phyloP scores from a whole-genome alignment of 30 jellyfish, hydroid and myxozoan genomes.

The Chrysaora quinquecirrha region DNA sequence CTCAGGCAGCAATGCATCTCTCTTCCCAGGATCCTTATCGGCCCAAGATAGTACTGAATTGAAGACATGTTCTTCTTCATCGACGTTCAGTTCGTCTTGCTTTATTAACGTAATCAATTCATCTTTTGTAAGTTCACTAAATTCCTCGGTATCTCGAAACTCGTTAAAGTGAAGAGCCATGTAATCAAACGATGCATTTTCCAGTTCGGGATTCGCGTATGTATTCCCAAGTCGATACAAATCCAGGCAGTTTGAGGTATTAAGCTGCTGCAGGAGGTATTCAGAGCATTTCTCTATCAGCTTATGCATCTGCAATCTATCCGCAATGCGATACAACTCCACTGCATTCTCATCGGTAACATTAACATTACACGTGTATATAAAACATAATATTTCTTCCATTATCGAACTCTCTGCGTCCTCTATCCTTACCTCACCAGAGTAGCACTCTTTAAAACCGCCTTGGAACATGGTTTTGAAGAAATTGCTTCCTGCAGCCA shows the following conservation, averaged over 20 bases:
- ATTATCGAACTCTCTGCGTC: conserved; percentile 53
- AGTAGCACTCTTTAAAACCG: conserved; percentile 47
- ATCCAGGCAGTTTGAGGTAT: conserved; percentile 57
- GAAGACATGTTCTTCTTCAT: conserved; percentile 63
- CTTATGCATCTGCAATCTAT: conserved; percentile 60
- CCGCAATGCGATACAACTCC: conserved; percentile 77
- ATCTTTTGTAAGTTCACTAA: conserved; percentile 39
- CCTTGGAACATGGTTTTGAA: conserved; percentile 58
- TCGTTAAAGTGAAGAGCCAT: conserved; percentile 54
- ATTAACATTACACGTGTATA: conserved; percentile 56
- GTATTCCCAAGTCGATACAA: conserved; percentile 50
- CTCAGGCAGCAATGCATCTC: conserved; percentile 43
- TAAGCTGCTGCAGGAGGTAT: conserved; percentile 31
- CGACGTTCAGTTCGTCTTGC: conserved; percentile 67
- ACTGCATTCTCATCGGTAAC: conserved; percentile 48
- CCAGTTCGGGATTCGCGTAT: conserved; percentile 28
- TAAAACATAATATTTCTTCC: conserved; percentile 43
- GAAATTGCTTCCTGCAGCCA: conserved; percentile 71
- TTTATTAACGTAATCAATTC: conserved; percentile 43
- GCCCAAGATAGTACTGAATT: conserved; percentile 73
- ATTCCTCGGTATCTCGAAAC: conserved; percentile 49
- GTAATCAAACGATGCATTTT: conserved; percentile 30
- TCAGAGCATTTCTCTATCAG: conserved; percentile 46
- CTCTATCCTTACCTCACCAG: conserved; percentile 59
- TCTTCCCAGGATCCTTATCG: conserved; percentile 49